Percentiles rank a stretch among this genome's conserved stretches.
These are phyloP conservation scores for Nymphalis c-album DNA, from an alignment of 2,888 invertebrate genomes.

Conservation along the genomic window DNA sequence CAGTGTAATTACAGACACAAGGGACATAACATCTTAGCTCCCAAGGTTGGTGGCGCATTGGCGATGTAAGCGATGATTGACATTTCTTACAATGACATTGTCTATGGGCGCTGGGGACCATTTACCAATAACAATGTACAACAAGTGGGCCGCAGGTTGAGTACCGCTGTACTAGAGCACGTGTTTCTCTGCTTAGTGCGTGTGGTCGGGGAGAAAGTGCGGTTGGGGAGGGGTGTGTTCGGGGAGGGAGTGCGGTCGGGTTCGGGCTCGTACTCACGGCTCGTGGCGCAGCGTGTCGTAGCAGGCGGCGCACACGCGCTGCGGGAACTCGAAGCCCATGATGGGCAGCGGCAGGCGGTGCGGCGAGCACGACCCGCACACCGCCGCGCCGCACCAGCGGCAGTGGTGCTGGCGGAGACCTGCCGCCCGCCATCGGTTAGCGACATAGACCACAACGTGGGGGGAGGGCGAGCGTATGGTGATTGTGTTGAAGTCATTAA, in stretches of 20 bases:
- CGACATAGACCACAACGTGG: too few relatives aligned
- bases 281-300: slow-evolving; percentile 90
- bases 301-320: slow-evolving; percentile 97
- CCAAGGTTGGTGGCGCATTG: too few relatives aligned
- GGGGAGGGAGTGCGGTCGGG: too few relatives aligned
- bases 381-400: slow-evolving; percentile 96
- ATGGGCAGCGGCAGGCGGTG: slow-evolving; percentile 94
- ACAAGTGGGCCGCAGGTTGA: too few relatives aligned
- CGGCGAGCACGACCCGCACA: slow-evolving; percentile 95
- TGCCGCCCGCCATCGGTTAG: slow-evolving; percentile 38
- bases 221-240: neutral
- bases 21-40: too few relatives aligned
- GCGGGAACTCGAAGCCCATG: slow-evolving; percentile 99
- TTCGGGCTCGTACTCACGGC: slow-evolving; percentile 92
- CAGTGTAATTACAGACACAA: too few relatives aligned
- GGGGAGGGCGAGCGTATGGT: too few relatives aligned
- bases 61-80: too few relatives aligned
- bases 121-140: too few relatives aligned
- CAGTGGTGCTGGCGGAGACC: slow-evolving; percentile 96
- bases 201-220: neutral
- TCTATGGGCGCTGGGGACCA: too few relatives aligned
- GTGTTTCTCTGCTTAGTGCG: neutral
- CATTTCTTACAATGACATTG: too few relatives aligned
- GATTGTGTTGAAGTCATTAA: too few relatives aligned
- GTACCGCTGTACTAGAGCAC: neutral